Evolutionary conservation across 2,797 vertebrate species (phyloP), one percentile per base, ranked within the genome.

Genomic region (Pogoniulus pusillus): DNA sequence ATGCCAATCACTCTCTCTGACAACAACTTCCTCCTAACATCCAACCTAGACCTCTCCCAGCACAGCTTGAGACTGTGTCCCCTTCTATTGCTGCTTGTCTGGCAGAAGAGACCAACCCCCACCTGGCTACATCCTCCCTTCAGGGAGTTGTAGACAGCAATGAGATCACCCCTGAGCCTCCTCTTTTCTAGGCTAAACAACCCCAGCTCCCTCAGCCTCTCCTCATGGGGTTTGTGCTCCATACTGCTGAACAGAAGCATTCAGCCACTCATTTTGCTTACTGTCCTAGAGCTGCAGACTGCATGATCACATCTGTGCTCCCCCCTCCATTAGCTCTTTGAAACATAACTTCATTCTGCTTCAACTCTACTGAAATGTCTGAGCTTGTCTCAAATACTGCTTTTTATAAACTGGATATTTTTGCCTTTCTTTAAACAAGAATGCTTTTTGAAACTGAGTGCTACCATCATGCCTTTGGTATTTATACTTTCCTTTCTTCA

Each of bases 401-500:
- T 54, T 62, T 82, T 72, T 62, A 17, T 26, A 39, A 69, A 32
- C 43, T 73, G 35, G 24, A 34, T 66, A 45, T 68, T 35, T 35
- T 76, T 87, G 47, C 43, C 79, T 73, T 39, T 75, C 9, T 47
- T 85, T 86, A 47, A 82, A 22, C 66, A 53, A 75, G 30, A 87
- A 68, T 65, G 45, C 10, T 64, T 88, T 90, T 71, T 80, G 64
- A 64, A 86, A 55, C 27, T n/a, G 29, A 16, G 18, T 45, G 64
- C 66, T 82, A 27, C 43, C 7, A 1, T 23, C n/a, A 43, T 91
- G 32, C 70, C 32, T 63, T 70, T 41, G 32, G 35, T 85, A 47
- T 89, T 88, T 71, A 18, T 82, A 12, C 32, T 86, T 88, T 7
- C 30, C 51, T 85, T 92, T 93, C 35, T 89, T 91, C 34, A 11